These are phyloP conservation scores for Heliconius nattereri DNA, from an alignment of 1,140 invertebrate genomes.

Conservation along the genomic window DNA sequence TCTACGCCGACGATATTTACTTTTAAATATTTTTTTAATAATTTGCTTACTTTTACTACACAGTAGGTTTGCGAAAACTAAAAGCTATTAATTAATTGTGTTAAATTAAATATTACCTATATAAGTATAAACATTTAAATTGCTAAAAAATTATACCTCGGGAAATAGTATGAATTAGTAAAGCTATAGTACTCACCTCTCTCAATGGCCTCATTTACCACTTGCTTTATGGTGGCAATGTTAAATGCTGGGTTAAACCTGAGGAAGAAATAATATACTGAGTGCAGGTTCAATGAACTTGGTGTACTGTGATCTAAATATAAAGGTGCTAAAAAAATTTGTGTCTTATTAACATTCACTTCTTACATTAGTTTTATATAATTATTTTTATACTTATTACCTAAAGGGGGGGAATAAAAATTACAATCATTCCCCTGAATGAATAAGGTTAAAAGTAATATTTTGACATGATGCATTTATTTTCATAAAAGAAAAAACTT, in stretches of 20 bases:
- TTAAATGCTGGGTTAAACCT: constrained; percentile 95
- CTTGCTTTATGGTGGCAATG: constrained; percentile 95
- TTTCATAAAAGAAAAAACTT: neutral
- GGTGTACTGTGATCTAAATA: neutral
- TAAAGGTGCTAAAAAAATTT: neutral
- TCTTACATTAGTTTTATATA: too few species aligned
- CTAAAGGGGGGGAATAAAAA: too few species aligned
- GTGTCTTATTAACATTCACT: too few species aligned
- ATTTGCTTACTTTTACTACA: constrained; percentile 3
- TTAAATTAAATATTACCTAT: neutral
- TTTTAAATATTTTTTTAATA: neutral
- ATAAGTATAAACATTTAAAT: neutral
- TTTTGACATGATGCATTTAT: neutral
- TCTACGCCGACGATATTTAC: too few species aligned
- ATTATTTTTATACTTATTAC: too few species aligned
- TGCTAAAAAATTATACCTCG: constrained; percentile 27
- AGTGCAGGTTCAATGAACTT: neutral
- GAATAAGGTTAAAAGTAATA: too few species aligned
- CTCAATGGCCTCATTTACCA: constrained; percentile 95
- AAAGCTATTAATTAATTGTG: neutral
- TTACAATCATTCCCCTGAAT: too few species aligned
- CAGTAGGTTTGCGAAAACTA: neutral
- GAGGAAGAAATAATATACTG: constrained; percentile 59
- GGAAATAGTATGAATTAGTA: constrained; percentile 17
- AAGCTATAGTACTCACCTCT: constrained; percentile 84